Evolutionary conservation across 2,113 vertebrate species (phyloP).

Genomic region (Paramisgurnus dabryanus): DNA sequence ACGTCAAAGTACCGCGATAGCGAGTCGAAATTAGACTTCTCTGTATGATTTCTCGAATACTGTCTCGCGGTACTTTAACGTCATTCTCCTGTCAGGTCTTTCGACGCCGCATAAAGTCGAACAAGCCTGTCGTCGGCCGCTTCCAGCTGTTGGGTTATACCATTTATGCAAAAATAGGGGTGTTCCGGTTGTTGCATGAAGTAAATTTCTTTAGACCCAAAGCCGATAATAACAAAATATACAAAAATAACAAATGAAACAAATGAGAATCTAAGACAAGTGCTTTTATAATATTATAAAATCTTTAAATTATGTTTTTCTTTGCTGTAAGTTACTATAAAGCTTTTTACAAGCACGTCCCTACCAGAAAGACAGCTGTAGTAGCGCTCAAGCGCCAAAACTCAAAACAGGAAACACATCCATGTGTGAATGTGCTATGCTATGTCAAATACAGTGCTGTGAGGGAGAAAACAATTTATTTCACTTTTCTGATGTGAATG

Average conservation of each 20-base stretch:
- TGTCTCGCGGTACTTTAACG: too few species aligned
- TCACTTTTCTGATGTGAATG: neutral
- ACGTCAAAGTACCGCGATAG: too few species aligned
- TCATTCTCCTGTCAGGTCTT: too few species aligned
- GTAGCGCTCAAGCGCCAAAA: slow-evolving; percentile 39
- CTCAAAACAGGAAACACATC: slow-evolving; percentile 4
- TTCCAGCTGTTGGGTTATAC: slow-evolving; percentile 15
- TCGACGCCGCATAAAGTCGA: too few species aligned
- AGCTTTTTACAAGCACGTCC: neutral
- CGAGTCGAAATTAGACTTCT: too few species aligned
- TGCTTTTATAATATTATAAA: neutral
- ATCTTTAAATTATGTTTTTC: neutral
- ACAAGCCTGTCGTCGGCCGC: neutral
- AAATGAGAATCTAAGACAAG: rapidly evolving
- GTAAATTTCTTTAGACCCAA: neutral
- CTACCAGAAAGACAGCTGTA: neutral
- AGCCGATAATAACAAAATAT: too few species aligned
- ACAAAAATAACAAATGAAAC: neutral
- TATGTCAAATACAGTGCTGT: neutral
- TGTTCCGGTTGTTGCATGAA: neutral
- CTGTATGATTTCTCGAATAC: too few species aligned
- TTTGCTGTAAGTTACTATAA: neutral
- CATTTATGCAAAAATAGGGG: neutral
- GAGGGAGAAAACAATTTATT: neutral
- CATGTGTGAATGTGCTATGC: neutral